These are phyloP conservation scores for Myotis vivesi DNA, from an alignment of 2,797 vertebrate genomes.

Conservation along the genomic window DNA sequence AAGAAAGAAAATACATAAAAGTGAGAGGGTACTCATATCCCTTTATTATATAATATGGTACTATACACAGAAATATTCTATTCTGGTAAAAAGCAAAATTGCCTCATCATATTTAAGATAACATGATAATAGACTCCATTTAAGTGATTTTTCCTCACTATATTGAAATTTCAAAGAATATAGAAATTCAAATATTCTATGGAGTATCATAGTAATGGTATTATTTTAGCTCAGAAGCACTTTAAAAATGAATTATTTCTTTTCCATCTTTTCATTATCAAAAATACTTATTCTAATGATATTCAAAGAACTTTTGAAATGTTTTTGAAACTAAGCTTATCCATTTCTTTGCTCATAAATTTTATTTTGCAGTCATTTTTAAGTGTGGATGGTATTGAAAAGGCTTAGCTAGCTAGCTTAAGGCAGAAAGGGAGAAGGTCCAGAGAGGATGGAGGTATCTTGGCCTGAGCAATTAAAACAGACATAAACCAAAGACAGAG, in stretches of 20 bases:
- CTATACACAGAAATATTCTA: neutral
- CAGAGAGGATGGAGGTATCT: too few relatives aligned
- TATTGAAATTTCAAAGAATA: constrained; percentile 28
- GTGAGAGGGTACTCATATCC: neutral
- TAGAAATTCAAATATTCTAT: constrained; percentile 33
- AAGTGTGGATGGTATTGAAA: neutral
- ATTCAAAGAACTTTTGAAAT: neutral
- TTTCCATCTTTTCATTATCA: neutral
- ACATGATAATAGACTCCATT: neutral
- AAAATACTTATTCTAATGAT: neutral
- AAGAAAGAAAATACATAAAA: neutral
- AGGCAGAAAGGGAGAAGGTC: too few relatives aligned
- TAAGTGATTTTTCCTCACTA: constrained; percentile 39
- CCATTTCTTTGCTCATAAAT: neutral
- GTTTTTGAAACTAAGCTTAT: neutral
- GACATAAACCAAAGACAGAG: too few relatives aligned
- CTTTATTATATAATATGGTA: neutral
- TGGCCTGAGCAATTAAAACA: too few relatives aligned
- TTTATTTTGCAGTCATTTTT: neutral
- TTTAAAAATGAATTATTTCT: constrained; percentile 34
- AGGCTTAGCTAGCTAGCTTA: too few relatives aligned
- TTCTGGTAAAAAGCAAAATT: neutral
- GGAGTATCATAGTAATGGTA: neutral
- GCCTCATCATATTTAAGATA: constrained; percentile 3
- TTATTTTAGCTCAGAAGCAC: constrained; percentile 24